Conservation (phyloP, 2,113 vertebrate species). For the Lagopus leucura region DNA sequence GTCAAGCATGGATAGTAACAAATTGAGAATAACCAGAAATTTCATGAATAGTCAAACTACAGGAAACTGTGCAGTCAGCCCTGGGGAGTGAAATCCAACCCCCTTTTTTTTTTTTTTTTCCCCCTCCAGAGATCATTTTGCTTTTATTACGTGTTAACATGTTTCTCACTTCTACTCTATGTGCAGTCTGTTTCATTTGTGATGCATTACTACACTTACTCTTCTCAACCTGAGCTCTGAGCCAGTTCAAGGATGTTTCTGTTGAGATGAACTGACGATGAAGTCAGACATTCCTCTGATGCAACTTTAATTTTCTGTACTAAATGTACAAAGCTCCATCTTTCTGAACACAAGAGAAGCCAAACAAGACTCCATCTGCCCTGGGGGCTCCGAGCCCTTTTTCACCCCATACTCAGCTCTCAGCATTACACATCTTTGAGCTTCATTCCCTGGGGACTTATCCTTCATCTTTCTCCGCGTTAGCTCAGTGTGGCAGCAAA, state of each 20-base stretch:
- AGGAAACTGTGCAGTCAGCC: not conserved
- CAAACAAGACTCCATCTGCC: not conserved
- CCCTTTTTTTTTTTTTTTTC: not conserved
- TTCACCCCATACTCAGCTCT: not conserved
- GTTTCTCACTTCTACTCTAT: not conserved
- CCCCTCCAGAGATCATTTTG: not conserved
- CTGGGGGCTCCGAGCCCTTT: not conserved
- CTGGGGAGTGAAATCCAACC: not conserved
- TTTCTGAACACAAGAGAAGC: not conserved
- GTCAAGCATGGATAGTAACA: not conserved
- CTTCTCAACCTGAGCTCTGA: not conserved
- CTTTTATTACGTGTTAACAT: not conserved
- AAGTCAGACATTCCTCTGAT: not conserved
- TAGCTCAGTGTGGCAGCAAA: not conserved
- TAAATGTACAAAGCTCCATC: not conserved
- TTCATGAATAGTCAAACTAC: not conserved
- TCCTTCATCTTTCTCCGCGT: not conserved
- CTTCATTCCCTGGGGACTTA: not conserved
- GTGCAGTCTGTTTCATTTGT: not conserved
- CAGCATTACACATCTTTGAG: not conserved
- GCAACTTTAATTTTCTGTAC: not conserved
- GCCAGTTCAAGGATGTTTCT: not conserved
- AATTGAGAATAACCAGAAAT: constrained; percentile 10
- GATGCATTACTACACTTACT: not conserved
- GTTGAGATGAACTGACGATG: not conserved